Percentiles rank a stretch among this genome's conserved stretches.
Conservation (phyloP, 2,888 invertebrate species). For the Chalcis sispes region DNA sequence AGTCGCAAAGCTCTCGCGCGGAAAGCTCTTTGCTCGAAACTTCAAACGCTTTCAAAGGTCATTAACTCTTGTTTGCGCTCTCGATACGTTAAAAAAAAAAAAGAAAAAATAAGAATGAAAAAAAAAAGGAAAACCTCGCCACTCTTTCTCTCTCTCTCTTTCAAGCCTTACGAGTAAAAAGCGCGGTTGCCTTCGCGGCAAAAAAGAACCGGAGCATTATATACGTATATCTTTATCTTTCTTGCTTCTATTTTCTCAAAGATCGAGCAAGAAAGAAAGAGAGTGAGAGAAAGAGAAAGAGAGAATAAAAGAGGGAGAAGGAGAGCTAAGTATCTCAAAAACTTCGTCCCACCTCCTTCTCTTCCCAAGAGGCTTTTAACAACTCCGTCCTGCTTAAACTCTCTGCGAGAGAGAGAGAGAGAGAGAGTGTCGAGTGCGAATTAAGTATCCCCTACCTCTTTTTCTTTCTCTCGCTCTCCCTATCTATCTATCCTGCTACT, state of each 20-base stretch:
- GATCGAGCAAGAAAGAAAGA: too few relatives aligned
- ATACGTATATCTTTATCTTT: neutral
- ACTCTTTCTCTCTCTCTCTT: too few relatives aligned
- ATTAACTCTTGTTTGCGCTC: slow-evolving; percentile 32
- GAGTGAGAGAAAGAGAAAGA: too few relatives aligned
- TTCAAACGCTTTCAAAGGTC: slow-evolving; percentile 16
- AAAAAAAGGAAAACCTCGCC: neutral
- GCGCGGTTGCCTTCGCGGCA: neutral
- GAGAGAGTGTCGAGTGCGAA: slow-evolving; percentile 16
- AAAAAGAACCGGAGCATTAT: neutral
- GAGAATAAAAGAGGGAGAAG: too few relatives aligned
- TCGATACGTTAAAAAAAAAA: slow-evolving; percentile 1
- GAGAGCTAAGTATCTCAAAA: slow-evolving; percentile 2
- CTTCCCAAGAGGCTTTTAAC: slow-evolving; percentile 18
- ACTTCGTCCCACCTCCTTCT: neutral
- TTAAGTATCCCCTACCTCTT: slow-evolving; percentile 2
- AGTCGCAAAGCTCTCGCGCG: neutral
- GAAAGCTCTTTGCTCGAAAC: neutral
- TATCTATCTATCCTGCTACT: too few relatives aligned
- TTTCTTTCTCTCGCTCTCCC: too few relatives aligned
- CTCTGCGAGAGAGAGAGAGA: too few relatives aligned
- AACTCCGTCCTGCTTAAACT: neutral
- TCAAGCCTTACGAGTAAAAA: slow-evolving; percentile 16
- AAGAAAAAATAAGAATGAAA: neutral
- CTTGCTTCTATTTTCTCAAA: neutral